A percentile compares a stretch with the other conserved stretches of the same genome.
Evolutionary conservation across 2,888 invertebrate species (phyloP).

Genomic region (Pteria penguin): DNA sequence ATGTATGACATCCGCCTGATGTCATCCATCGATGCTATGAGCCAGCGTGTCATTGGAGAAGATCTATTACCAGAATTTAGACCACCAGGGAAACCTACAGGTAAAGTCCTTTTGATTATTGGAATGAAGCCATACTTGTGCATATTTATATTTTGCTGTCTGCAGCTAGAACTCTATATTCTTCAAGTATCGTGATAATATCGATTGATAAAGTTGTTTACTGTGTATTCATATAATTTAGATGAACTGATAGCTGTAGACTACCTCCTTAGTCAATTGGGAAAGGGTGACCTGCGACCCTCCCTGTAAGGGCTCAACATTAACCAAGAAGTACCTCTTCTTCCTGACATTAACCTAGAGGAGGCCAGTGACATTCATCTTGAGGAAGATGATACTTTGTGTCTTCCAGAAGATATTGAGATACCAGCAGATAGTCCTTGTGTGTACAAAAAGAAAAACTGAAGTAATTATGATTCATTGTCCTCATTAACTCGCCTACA

Average conservation of each 20-base stretch:
- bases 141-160: too few species aligned
- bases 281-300: conserved; percentile 4
- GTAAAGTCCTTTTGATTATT: conserved; percentile 7
- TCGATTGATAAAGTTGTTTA: too few species aligned
- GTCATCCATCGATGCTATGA: conserved; percentile 2
- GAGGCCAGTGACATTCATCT: not conserved
- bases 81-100: conserved; percentile 17
- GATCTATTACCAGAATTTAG: conserved; percentile 7
- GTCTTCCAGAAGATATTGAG: not conserved
- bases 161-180: too few species aligned
- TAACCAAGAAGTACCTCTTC: not conserved
- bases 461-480: too few species aligned
- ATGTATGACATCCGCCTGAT: conserved; percentile 10
- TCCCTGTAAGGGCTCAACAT: not conserved
- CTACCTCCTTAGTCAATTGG: not conserved
- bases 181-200: too few species aligned
- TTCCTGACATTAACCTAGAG: not conserved
- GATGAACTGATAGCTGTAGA: conserved; percentile 12
- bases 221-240: conserved; percentile 1
- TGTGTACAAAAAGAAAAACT: too few species aligned
- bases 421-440: not conserved
- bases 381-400: not conserved
- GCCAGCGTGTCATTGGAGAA: not conserved
- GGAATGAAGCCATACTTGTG: too few species aligned
- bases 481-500: too few species aligned